Percentiles rank a stretch among this genome's conserved stretches.
These are phyloP conservation scores for Athripsodes cinereus DNA, from an alignment of 2,888 invertebrate species.

Conservation along the genomic window DNA sequence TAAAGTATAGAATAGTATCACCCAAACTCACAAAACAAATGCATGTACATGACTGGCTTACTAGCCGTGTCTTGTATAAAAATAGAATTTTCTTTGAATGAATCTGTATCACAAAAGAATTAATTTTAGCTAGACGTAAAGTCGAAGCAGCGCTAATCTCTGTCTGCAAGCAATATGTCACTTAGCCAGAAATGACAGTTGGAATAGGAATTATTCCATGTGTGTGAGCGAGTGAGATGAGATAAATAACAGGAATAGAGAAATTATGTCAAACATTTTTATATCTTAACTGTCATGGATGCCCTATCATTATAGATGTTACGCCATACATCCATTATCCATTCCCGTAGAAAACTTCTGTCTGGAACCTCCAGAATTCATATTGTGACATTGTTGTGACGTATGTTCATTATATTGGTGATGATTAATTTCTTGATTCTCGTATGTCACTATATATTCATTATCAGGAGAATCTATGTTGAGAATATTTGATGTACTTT, in stretches of 20 bases:
- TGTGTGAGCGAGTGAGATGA: too few relatives aligned
- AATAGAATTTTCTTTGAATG: too few relatives aligned
- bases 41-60: too few relatives aligned
- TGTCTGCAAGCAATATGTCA: too few relatives aligned
- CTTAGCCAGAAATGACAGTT: too few relatives aligned
- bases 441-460: constrained; percentile 50
- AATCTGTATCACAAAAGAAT: too few relatives aligned
- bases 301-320: constrained; percentile 29
- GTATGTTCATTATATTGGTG: constrained; percentile 30
- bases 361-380: constrained; percentile 42
- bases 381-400: constrained; percentile 49
- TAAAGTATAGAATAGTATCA: too few relatives aligned
- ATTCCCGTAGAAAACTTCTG: constrained; percentile 52
- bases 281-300: constrained; percentile 9
- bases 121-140: too few relatives aligned
- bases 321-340: constrained; percentile 60
- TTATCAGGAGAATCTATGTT: constrained; percentile 49
- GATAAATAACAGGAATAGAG: too few relatives aligned
- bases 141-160: too few relatives aligned
- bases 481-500: constrained; percentile 44
- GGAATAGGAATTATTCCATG: too few relatives aligned
- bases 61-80: too few relatives aligned
- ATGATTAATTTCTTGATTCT: constrained; percentile 34
- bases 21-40: not conserved
- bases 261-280: not conserved